phyloP scores from a whole-genome alignment of 2,797 vertebrate genomes.

The Echiichthys vipera region DNA sequence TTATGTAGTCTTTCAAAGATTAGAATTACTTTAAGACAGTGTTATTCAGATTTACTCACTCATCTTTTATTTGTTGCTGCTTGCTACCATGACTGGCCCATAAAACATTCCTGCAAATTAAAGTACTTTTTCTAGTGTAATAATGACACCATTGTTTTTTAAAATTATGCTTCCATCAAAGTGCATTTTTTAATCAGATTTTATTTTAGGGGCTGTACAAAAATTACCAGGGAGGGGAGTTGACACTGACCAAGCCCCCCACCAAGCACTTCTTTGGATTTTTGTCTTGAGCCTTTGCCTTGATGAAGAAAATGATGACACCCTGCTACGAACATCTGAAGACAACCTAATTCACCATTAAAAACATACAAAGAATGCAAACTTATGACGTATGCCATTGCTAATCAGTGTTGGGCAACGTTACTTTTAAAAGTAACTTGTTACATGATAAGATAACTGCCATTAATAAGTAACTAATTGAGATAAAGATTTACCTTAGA shows the following conservation, averaged over 20 bases:
- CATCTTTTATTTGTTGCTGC: background rate
- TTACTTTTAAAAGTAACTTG: no score
- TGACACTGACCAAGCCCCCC: background rate
- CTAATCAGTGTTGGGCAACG: no score
- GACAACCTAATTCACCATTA: no score
- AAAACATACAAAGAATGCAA: no score
- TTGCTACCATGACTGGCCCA: background rate
- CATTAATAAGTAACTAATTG: no score
- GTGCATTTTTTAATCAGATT: background rate
- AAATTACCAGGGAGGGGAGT: background rate
- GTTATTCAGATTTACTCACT: background rate
- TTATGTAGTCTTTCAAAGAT: conserved; percentile 17
- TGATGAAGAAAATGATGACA: no score
- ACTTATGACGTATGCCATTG: no score
- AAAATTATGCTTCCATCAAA: background rate
- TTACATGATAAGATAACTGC: no score
- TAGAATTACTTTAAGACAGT: background rate
- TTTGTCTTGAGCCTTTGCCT: no score
- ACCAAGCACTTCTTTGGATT: no score
- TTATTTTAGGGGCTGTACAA: background rate
- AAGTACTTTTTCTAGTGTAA: background rate
- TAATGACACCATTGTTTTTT: background rate
- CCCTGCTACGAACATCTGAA: no score
- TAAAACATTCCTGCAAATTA: background rate
- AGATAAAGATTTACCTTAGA: no score